Evolutionary conservation across 37 sponge, comb jelly and placozoan species (phyloP), one percentile per base, ranked within the genome.

Genomic region (Geodia barretti): DNA sequence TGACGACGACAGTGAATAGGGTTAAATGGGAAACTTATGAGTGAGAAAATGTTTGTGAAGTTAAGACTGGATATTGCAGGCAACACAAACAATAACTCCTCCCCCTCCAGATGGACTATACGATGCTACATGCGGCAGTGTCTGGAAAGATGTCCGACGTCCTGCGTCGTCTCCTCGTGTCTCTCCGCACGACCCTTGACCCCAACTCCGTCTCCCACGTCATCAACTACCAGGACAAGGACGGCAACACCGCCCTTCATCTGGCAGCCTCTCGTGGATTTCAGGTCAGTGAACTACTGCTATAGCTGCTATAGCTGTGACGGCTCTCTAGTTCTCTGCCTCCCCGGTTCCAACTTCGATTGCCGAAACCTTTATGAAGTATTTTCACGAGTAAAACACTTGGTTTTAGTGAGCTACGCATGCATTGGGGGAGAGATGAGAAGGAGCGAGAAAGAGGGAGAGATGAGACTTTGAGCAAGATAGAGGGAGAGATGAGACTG

Each of bases 41-140:
- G n/a, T n/a, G n/a, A n/a, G n/a, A n/a, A n/a, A n/a, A n/a, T n/a
- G n/a, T n/a, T n/a, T n/a, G n/a, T n/a, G n/a, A n/a, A n/a, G n/a
- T n/a, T n/a, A n/a, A n/a, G n/a, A 23, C 38, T 62, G 60, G 21
- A 24, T 34, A 41, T 9, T 34, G 60, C 62, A 75, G 3, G 5
- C 62, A n/a, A n/a, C n/a, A n/a, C n/a, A n/a, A n/a, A n/a, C n/a
- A n/a, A 38, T 23, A 37, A 38, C 38, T 39, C 39, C 40, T 26
- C 36, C 72, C 36, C 4, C 40, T 41, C 23, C 76, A 83, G 83
- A 47, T n/a, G 25, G 87, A 81, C 4, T 41, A 61, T 39, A 81
- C 81, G 26, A 25, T 59, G 24, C 74, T 88, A 42, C 89, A 88
- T 72, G 89, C 78, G 19, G 89, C 89, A 63, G 78, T 82, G 31